Conservation (phyloP, 2,797 vertebrate genomes). For the Tolypeutes matacus region DNA sequence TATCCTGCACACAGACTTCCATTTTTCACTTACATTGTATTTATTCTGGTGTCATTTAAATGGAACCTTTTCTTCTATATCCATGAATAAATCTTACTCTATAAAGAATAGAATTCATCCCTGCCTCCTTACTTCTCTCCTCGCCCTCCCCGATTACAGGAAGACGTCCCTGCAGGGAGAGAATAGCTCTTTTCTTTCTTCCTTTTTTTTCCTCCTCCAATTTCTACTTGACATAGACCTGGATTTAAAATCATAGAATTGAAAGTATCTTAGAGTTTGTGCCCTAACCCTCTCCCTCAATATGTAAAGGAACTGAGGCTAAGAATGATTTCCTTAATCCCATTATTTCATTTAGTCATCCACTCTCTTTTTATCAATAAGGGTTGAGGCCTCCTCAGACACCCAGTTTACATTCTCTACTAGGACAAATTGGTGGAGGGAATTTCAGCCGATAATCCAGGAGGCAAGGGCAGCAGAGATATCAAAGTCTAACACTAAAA, state of each 20-base stretch:
- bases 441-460: not conserved
- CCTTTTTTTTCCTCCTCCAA: no score
- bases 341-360: not conserved
- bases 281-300: not conserved
- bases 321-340: not conserved
- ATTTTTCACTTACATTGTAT: not conserved
- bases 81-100: not conserved
- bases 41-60: constrained; percentile 15
- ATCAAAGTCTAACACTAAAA: not conserved
- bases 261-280: not conserved
- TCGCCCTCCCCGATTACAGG: not conserved
- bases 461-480: not conserved
- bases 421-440: not conserved
- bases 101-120: not conserved
- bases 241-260: not conserved
- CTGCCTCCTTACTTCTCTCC: not conserved
- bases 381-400: not conserved
- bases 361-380: not conserved
- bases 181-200: not conserved
- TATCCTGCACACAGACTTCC: not conserved
- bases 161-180: not conserved
- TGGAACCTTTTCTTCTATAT: not conserved
- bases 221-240: not conserved
- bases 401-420: not conserved
- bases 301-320: not conserved